Evolutionary conservation across 2,797 vertebrate species (phyloP).

Genomic region (Urophycis tenuis): DNA sequence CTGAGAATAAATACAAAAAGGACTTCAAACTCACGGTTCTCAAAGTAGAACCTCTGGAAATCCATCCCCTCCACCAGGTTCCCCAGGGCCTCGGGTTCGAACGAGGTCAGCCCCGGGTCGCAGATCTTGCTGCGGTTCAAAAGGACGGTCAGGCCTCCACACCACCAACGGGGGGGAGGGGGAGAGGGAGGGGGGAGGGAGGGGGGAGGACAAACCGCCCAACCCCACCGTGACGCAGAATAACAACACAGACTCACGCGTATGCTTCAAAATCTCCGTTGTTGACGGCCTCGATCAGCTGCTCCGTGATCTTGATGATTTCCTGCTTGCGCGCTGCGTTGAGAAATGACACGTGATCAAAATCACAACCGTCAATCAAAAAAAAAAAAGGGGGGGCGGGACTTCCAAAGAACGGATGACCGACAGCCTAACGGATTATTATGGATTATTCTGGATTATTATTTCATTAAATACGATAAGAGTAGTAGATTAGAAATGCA

Average conservation of each 20-base stretch:
- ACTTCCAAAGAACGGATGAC: neutral
- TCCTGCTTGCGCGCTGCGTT: slow-evolving; percentile 72
- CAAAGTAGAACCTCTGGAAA: slow-evolving; percentile 98
- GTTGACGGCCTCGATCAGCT: slow-evolving; percentile 96
- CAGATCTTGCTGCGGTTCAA: slow-evolving; percentile 80
- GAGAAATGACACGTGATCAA: slow-evolving; percentile 4
- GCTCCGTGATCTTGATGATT: slow-evolving; percentile 93
- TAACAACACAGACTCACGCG: slow-evolving; percentile 72
- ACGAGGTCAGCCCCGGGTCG: slow-evolving; percentile 92
- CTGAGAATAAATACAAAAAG: neutral
- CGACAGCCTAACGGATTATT: too few species aligned
- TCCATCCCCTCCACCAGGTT: slow-evolving; percentile 98
- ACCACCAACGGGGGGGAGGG: neutral
- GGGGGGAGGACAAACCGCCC: too few species aligned
- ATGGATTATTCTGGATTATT: neutral
- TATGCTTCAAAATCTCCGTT: slow-evolving; percentile 97
- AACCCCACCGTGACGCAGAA: neutral
- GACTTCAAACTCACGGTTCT: slow-evolving; percentile 82
- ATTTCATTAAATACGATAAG: neutral
- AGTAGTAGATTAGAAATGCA: slow-evolving; percentile 1
- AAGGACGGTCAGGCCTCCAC: neutral
- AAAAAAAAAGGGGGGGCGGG: neutral
- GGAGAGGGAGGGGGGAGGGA: too few species aligned
- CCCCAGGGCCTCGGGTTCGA: slow-evolving; percentile 92
- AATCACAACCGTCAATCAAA: neutral